phyloP scores from a whole-genome alignment of 2,888 invertebrate species.

The Agonopterix arenella region DNA sequence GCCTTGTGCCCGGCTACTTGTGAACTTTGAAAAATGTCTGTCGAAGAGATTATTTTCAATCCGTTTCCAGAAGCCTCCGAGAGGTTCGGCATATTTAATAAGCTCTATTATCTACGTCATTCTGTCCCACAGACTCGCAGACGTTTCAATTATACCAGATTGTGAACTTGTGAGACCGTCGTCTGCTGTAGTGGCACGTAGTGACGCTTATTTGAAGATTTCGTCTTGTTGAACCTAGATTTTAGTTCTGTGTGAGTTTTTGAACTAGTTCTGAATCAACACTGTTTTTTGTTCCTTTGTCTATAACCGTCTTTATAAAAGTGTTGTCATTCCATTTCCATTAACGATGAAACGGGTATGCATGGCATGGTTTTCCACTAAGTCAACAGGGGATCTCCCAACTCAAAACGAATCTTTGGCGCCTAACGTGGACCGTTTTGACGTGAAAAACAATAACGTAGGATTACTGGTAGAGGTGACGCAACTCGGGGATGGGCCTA shows the following conservation, averaged over 20 bases:
- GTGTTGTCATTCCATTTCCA: neutral
- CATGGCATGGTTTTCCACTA: constrained; percentile 12
- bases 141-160: constrained; percentile 54
- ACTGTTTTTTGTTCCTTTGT: too few species aligned
- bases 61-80: constrained; percentile 38
- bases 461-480: constrained; percentile 21
- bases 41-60: constrained; percentile 58
- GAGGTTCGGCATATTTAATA: constrained; percentile 63
- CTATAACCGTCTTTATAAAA: too few species aligned
- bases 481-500: constrained; percentile 29
- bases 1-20: constrained; percentile 26
- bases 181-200: constrained; percentile 4
- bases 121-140: constrained; percentile 34
- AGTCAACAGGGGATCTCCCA: constrained; percentile 10
- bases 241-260: constrained; percentile 10
- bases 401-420: constrained; percentile 18
- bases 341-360: constrained; percentile 3
- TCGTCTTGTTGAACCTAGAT: constrained; percentile 1
- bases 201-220: constrained; percentile 3
- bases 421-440: constrained; percentile 13
- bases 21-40: constrained; percentile 51
- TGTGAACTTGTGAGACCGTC: constrained; percentile 22
- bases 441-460: constrained; percentile 28
- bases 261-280: neutral
- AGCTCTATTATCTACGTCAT: constrained; percentile 56